Evolutionary conservation across 2,888 invertebrate species (phyloP), one percentile per base, ranked within the genome.

Genomic region (Andrena dorsata): DNA sequence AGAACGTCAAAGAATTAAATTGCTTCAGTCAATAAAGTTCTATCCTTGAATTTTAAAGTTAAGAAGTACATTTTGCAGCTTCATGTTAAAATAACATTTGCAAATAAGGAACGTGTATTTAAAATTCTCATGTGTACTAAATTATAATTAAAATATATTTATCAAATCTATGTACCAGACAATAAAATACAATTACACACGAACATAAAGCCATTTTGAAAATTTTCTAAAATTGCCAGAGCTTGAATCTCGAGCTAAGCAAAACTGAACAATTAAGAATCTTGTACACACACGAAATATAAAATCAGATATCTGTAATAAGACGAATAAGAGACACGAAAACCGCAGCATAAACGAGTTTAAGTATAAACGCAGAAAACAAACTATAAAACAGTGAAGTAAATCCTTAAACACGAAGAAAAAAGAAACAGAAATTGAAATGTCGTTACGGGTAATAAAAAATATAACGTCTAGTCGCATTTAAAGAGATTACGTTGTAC

Each of bases 151-250:
- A 26, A 68, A 16, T 13, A 41, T 20, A 8, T 47, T 26, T 10
- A 41, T 23, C 8, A n/a, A 16, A 41, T 30, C 49, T 53, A 16
- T 16, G 5, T 2, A 60, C 65, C 0, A 20, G 13, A 28, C 16
- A 51, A 10, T 5, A 49, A 23, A 49, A 65, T 32, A 41, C 23
- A 30, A 58, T 58, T 10, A 32, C 26, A 64, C 26, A n/a, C 30
- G 23, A 23, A 16, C 7, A 20, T 32, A 35, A 68, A 41, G 64
- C 65, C 58, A 68, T 28, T 64, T 68, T 71, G 8, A 35, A 70
- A 76, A 76, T 66, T 83, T 81, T 85, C 49, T 76, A 30, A 79
- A 84, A 79, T 8, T 53, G 23, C 4, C 10, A 23, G 28, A 58
- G 1, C 53, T 61, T 3, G n/a, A 53, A 5, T 2, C 2, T 35